These are phyloP conservation scores for Bactericera cockerelli DNA, from an alignment of 1,140 invertebrate genomes.

Conservation along the genomic window DNA sequence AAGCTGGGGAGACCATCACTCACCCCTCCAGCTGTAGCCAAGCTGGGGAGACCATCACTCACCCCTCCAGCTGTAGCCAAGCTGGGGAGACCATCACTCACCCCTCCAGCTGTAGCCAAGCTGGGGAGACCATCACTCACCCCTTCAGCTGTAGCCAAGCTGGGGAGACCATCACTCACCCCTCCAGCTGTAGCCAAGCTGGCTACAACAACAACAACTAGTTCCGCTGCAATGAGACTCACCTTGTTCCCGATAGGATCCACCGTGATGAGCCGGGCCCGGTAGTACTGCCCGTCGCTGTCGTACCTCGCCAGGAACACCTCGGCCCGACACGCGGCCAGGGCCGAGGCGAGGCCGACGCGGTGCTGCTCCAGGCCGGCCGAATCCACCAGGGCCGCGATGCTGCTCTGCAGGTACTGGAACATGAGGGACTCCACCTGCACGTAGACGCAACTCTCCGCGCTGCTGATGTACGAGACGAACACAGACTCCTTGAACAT, in stretches of 20 bases:
- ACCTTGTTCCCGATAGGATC: background rate
- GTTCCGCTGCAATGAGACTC: background rate
- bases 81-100: too few relatives aligned
- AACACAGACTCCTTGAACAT: background rate
- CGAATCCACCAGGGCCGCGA: background rate
- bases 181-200: too few relatives aligned
- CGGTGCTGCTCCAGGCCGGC: background rate
- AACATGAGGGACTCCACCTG: constrained; percentile 2
- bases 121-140: too few relatives aligned
- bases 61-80: too few relatives aligned
- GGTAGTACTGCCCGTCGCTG: background rate
- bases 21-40: too few relatives aligned
- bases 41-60: too few relatives aligned
- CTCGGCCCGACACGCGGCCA: background rate
- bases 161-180: too few relatives aligned
- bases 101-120: too few relatives aligned
- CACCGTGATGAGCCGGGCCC: background rate
- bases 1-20: too few relatives aligned
- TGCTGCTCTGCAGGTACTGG: background rate
- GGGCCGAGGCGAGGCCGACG: background rate
- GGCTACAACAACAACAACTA: too few relatives aligned
- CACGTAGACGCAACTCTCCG: background rate
- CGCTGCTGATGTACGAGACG: background rate
- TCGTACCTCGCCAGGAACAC: background rate
- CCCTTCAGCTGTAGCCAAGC: too few relatives aligned